Evolutionary conservation across 2,113 vertebrate species (phyloP).

Genomic region (Paratilapia polleni): DNA sequence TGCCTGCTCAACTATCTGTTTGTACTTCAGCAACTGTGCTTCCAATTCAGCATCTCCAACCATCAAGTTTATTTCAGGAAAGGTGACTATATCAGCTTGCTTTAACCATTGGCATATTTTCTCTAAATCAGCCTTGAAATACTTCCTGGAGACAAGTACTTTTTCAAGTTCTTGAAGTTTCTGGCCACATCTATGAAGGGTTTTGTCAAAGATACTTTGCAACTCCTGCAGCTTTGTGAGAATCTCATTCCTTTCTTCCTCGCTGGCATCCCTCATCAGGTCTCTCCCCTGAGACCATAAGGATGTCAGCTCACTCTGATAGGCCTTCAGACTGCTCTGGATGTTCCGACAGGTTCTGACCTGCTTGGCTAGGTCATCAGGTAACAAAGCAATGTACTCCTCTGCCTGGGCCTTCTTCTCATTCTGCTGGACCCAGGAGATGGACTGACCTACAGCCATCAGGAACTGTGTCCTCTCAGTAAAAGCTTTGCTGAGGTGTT

Average conservation of each 20-base stretch:
- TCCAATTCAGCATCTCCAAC: slow-evolving; percentile 86
- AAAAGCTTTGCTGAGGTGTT: slow-evolving; percentile 92
- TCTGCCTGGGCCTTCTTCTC: slow-evolving; percentile 88
- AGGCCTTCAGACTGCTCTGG: slow-evolving; percentile 90
- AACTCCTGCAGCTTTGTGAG: slow-evolving; percentile 90
- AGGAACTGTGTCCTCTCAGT: slow-evolving; percentile 95
- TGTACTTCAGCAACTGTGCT: slow-evolving; percentile 86
- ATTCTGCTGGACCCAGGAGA: slow-evolving; percentile 91
- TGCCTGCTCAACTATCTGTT: slow-evolving; percentile 90
- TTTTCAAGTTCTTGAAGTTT: slow-evolving; percentile 93
- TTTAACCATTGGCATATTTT: slow-evolving; percentile 94
- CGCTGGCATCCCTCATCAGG: slow-evolving; percentile 89
- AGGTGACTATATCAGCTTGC: slow-evolving; percentile 92
- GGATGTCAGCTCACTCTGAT: slow-evolving; percentile 88
- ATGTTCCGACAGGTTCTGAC: slow-evolving; percentile 87
- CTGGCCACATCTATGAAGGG: slow-evolving; percentile 88
- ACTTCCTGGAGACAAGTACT: slow-evolving; percentile 89
- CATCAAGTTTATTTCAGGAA: slow-evolving; percentile 94
- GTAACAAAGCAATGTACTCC: slow-evolving; percentile 90
- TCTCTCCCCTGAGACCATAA: slow-evolving; percentile 93
- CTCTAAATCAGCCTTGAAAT: slow-evolving; percentile 96
- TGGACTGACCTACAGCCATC: slow-evolving; percentile 88
- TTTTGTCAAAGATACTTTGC: slow-evolving; percentile 88
- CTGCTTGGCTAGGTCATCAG: slow-evolving; percentile 92
- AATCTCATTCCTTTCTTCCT: slow-evolving; percentile 90